Percentiles rank a stretch among this genome's conserved stretches.
phyloP scores from a whole-genome alignment of 2,888 invertebrate species.

The Synanthedon vespiformis region DNA sequence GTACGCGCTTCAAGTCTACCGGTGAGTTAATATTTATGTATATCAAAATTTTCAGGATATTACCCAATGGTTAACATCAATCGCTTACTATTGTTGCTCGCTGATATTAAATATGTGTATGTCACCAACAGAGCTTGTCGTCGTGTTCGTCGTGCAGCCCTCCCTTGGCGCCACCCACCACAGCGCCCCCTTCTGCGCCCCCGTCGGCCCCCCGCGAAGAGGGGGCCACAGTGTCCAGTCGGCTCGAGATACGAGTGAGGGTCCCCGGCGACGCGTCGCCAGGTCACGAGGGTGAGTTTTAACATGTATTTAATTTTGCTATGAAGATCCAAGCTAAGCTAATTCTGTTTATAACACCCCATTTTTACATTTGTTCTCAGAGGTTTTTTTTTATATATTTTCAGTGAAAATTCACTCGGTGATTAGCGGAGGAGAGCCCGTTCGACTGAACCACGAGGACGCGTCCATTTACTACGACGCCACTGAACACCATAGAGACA shows the following conservation, averaged over 20 bases:
- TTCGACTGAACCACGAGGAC: constrained; percentile 76
- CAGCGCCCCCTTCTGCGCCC: constrained; percentile 11
- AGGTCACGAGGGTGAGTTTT: constrained; percentile 33
- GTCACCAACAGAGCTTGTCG: constrained; percentile 36
- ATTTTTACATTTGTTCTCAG: no score
- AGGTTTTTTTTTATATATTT: constrained; percentile 4
- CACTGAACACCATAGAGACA: constrained; percentile 73
- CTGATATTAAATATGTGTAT: no score
- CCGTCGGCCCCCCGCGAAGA: constrained; percentile 28
- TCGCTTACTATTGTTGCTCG: no score
- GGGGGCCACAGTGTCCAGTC: constrained; percentile 76
- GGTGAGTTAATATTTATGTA: constrained; percentile 17
- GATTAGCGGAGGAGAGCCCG: constrained; percentile 50
- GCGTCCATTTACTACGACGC: constrained; percentile 86
- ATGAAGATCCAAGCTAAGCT: no score
- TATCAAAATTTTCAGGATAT: no score
- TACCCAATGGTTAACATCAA: no score
- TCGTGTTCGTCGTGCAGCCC: constrained; percentile 70
- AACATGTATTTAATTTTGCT: no score
- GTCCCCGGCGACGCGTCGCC: constrained; percentile 51
- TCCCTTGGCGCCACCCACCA: constrained; percentile 6
- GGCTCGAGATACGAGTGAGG: constrained; percentile 85
- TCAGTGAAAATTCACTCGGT: constrained; percentile 59
- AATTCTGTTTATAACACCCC: no score
- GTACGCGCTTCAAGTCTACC: constrained; percentile 32